Percentiles rank a stretch among this genome's conserved stretches.
phyloP scores from a whole-genome alignment of 2,113 vertebrate species.

The Pipa parva region DNA sequence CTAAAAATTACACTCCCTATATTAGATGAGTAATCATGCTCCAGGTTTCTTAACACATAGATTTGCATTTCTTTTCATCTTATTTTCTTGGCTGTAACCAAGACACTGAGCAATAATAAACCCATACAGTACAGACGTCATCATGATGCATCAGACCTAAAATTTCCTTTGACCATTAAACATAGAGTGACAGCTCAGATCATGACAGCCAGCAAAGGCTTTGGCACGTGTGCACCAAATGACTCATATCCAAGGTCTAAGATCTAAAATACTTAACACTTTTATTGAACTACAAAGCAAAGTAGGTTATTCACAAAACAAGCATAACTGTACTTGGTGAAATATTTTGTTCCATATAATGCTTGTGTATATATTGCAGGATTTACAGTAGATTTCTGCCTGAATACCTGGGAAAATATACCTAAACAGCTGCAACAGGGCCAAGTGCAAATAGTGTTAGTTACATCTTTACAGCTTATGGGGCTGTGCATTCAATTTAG shows the following conservation, averaged over 20 bases:
- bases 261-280: constrained; percentile 40
- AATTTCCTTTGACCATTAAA: constrained; percentile 38
- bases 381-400: background rate
- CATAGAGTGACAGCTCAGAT: constrained; percentile 36
- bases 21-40: constrained; percentile 18
- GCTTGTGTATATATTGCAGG: background rate
- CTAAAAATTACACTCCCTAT: background rate
- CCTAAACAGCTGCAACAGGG: background rate
- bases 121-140: constrained; percentile 26
- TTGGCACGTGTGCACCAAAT: constrained; percentile 29
- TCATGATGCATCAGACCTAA: constrained; percentile 36
- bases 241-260: constrained; percentile 34
- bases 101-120: constrained; percentile 37
- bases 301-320: constrained; percentile 23
- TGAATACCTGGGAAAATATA: background rate
- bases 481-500: too few species aligned
- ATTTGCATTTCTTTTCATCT: constrained; percentile 33
- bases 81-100: constrained; percentile 34
- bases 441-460: too few species aligned
- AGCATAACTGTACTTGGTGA: constrained; percentile 11
- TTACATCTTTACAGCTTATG: too few species aligned
- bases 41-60: constrained; percentile 23
- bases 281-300: constrained; percentile 33
- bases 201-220: constrained; percentile 18
- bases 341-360: constrained; percentile 19